Percentiles rank a stretch among this genome's conserved stretches.
Evolutionary conservation across 2,888 invertebrate genomes (phyloP).

Genomic region (Theodoxus fluviatilis): DNA sequence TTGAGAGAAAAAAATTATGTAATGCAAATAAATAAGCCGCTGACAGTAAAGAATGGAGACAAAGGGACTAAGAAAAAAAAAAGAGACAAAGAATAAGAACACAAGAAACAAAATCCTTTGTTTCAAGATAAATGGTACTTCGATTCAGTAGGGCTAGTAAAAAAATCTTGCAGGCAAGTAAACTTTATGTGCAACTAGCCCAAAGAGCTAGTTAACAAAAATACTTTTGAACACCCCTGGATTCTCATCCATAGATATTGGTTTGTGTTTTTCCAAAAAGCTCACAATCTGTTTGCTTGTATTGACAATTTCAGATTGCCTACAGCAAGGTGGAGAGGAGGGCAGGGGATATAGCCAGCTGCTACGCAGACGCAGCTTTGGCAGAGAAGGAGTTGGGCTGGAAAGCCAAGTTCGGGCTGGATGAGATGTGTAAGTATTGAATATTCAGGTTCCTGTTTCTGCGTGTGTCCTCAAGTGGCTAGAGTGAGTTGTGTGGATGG

Average conservation of each 20-base stretch:
- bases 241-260: too few species aligned
- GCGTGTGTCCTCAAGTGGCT: neutral
- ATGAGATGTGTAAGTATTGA: slow-evolving; percentile 89
- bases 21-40: too few species aligned
- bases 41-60: too few species aligned
- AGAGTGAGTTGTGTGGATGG: neutral
- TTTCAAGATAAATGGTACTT: too few species aligned
- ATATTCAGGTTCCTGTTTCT: too few species aligned
- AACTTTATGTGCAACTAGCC: neutral
- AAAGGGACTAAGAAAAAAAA: too few species aligned
- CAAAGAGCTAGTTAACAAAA: neutral
- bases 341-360: slow-evolving; percentile 86
- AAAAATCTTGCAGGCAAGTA: neutral
- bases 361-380: slow-evolving; percentile 86
- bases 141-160: neutral
- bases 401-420: slow-evolving; percentile 79
- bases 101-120: too few species aligned
- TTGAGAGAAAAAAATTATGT: too few species aligned
- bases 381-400: slow-evolving; percentile 85
- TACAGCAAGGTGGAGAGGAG: slow-evolving; percentile 79
- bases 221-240: too few species aligned
- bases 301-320: slow-evolving; percentile 73
- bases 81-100: too few species aligned
- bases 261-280: too few species aligned
- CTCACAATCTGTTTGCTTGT: too few species aligned